A percentile compares a stretch with the other conserved stretches of the same genome.
Evolutionary conservation across 1,140 invertebrate genomes (phyloP).

Genomic region (Berghia stephanieae): DNA sequence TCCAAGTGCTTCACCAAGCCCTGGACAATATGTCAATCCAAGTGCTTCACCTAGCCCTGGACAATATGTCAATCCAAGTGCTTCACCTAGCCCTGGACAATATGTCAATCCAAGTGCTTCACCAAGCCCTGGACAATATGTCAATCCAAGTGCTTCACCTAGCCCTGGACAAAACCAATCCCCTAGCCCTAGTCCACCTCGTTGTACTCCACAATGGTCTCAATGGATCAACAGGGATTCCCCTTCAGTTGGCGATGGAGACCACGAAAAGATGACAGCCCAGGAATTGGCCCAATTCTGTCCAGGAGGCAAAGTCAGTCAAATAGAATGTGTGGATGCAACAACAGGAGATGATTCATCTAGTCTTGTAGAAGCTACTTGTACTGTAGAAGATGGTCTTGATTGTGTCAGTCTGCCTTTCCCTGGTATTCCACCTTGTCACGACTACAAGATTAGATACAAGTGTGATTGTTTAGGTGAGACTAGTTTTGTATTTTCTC

Average conservation of each 20-base stretch:
- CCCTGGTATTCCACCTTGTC: slow-evolving; percentile 52
- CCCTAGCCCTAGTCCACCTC: background rate
- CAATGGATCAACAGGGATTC: slow-evolving; percentile 52
- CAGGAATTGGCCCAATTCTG: slow-evolving; percentile 44
- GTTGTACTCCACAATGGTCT: slow-evolving; percentile 41
- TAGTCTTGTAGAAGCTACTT: slow-evolving; percentile 41
- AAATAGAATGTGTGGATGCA: slow-evolving; percentile 45
- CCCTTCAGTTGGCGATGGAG: slow-evolving; percentile 43
- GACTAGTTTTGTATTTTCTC: background rate
- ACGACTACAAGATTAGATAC: slow-evolving; percentile 66
- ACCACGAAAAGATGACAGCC: slow-evolving; percentile 43
- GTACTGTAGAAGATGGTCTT: slow-evolving; percentile 43
- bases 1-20: background rate
- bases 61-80: slow-evolving; percentile 12
- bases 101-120: slow-evolving; percentile 20
- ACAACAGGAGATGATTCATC: slow-evolving; percentile 40
- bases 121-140: slow-evolving; percentile 17
- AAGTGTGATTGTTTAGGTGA: background rate
- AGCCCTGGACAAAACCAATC: too few species aligned
- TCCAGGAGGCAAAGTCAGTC: slow-evolving; percentile 43
- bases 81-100: slow-evolving; percentile 24
- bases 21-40: background rate
- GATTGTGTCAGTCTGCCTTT: slow-evolving; percentile 47
- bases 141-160: slow-evolving; percentile 4
- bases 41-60: background rate